Evolutionary conservation across 1,140 invertebrate species (phyloP).

Genomic region (Laupala kohalensis): DNA sequence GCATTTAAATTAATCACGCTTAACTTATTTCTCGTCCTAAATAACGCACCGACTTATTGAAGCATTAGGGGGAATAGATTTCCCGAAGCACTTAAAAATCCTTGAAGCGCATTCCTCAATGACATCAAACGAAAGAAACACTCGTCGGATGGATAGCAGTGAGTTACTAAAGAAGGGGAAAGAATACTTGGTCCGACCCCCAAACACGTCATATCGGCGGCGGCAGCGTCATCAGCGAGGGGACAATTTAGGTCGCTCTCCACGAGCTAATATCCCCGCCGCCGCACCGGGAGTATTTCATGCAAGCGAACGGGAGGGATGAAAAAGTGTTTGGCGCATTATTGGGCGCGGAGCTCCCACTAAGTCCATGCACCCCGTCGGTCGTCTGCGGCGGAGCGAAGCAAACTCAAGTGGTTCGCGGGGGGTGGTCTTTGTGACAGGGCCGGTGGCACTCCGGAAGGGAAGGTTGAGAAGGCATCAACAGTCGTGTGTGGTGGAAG

Average conservation of each 20-base stretch:
- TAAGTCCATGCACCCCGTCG: neutral
- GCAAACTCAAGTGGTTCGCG: neutral
- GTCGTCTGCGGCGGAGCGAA: neutral
- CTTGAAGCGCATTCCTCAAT: neutral
- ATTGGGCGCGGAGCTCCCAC: neutral
- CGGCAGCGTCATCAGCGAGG: neutral
- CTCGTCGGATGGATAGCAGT: too few species aligned
- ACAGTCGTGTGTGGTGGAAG: too few species aligned
- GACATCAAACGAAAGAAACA: neutral
- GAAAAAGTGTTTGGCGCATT: neutral
- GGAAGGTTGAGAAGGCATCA: too few species aligned
- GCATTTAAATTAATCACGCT: too few species aligned
- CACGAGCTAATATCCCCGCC: neutral
- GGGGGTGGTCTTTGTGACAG: neutral
- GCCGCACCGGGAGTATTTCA: neutral
- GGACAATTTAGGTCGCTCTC: neutral
- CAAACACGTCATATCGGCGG: too few species aligned
- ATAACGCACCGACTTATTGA: too few species aligned
- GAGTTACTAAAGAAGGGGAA: too few species aligned
- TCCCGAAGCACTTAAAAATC: neutral
- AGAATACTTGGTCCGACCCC: too few species aligned
- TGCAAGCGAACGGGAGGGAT: neutral
- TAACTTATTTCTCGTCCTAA: too few species aligned
- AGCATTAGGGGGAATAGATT: too few species aligned
- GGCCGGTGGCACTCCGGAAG: too few species aligned